phyloP scores from a whole-genome alignment of 2,113 vertebrate species.

The Aptenodytes forsteri region DNA sequence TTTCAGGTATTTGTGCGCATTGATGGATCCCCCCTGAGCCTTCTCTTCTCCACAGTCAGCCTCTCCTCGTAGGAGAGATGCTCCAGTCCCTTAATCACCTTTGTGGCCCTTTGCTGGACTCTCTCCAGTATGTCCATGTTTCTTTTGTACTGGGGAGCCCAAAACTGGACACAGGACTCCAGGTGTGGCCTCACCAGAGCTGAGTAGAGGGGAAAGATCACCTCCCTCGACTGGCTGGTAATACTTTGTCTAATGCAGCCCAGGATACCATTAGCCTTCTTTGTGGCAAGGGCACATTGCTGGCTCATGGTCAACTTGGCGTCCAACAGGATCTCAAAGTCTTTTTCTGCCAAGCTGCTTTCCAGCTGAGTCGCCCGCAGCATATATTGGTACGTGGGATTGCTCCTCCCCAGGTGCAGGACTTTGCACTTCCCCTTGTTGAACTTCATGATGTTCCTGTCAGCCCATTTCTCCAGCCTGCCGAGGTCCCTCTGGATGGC shows the following conservation, averaged over 20 bases:
- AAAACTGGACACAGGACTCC: background rate
- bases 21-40: background rate
- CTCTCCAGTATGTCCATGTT: background rate
- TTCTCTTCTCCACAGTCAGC: background rate
- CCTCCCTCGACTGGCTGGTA: background rate
- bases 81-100: background rate
- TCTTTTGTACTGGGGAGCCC: background rate
- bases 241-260: background rate
- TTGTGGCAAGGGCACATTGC: background rate
- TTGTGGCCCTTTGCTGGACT: background rate
- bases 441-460: background rate
- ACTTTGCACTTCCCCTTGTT: background rate
- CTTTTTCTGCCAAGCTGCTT: background rate
- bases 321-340: background rate
- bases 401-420: background rate
- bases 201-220: background rate
- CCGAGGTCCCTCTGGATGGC: background rate
- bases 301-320: background rate
- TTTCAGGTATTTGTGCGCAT: background rate
- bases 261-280: background rate
- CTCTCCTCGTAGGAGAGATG: background rate
- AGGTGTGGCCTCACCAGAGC: background rate
- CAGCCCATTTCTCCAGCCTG: background rate
- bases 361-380: background rate
- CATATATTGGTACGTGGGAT: background rate